Percentiles rank a stretch among this genome's conserved stretches.
These are phyloP conservation scores for Colletes latitarsis DNA, from an alignment of 1,140 invertebrate genomes.

Conservation along the genomic window DNA sequence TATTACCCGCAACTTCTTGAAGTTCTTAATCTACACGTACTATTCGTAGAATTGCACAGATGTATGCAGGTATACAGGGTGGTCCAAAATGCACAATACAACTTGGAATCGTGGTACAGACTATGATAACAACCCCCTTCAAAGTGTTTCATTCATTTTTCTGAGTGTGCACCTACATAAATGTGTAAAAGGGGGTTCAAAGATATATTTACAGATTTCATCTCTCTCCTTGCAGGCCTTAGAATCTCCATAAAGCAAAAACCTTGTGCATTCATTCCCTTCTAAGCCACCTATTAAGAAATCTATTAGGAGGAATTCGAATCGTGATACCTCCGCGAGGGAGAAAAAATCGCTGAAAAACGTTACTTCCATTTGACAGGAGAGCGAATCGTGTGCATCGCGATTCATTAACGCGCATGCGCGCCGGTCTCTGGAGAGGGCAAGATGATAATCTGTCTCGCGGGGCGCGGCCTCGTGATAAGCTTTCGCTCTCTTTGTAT, in stretches of 20 bases:
- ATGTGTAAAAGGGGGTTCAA: too few relatives aligned
- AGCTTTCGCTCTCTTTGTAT: slow-evolving; percentile 4
- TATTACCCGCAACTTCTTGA: neutral
- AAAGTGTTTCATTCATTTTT: too few relatives aligned
- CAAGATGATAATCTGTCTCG: slow-evolving; percentile 19
- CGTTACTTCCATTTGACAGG: neutral
- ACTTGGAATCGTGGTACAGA: too few relatives aligned
- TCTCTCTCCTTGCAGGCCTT: too few relatives aligned
- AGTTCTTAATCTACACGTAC: too few relatives aligned
- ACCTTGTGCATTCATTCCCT: too few relatives aligned
- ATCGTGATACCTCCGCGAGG: neutral
- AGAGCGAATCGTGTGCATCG: neutral
- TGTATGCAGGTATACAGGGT: neutral
- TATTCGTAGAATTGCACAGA: neutral
- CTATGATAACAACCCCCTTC: too few relatives aligned
- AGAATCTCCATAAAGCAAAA: too few relatives aligned
- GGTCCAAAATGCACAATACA: neutral
- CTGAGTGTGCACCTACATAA: too few relatives aligned
- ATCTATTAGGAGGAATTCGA: neutral
- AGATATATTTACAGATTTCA: too few relatives aligned
- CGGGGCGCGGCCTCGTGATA: slow-evolving; percentile 20
- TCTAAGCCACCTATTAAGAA: neutral
- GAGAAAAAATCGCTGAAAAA: neutral
- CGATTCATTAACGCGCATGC: slow-evolving; percentile 6
- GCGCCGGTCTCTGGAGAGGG: neutral